Percentiles rank a stretch among this genome's conserved stretches.
These are phyloP conservation scores for Quiscalus mexicanus DNA, from an alignment of 2,113 vertebrate species.

Conservation along the genomic window DNA sequence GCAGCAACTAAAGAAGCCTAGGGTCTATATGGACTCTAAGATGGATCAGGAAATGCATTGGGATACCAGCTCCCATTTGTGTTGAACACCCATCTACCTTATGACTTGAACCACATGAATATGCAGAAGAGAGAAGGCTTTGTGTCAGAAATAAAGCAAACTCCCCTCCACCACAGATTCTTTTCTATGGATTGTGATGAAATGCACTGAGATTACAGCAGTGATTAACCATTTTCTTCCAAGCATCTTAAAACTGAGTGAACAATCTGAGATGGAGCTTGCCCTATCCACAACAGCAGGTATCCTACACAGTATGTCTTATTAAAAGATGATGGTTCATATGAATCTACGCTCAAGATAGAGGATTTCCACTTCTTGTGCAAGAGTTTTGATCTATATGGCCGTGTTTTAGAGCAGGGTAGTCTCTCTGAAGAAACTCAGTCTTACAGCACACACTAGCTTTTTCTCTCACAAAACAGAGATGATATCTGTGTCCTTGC, in stretches of 20 bases:
- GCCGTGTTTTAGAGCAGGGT: background rate
- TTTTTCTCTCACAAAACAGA: background rate
- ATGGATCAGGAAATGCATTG: background rate
- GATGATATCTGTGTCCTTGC: background rate
- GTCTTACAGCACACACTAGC: background rate
- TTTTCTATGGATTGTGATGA: background rate
- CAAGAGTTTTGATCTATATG: background rate
- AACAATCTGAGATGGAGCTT: background rate
- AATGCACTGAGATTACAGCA: background rate
- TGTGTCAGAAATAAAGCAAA: background rate
- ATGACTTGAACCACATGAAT: background rate
- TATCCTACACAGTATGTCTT: too few relatives aligned
- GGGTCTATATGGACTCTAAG: background rate
- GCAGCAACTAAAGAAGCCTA: background rate
- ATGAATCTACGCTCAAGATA: background rate
- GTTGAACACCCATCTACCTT: background rate
- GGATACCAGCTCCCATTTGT: background rate
- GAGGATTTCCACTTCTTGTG: background rate
- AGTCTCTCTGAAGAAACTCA: background rate
- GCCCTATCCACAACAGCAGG: background rate
- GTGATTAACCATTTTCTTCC: background rate
- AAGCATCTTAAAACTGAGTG: background rate
- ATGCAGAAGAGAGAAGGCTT: background rate
- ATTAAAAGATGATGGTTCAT: background rate
- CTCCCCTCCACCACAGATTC: background rate